Evolutionary conservation across 2,797 vertebrate genomes (phyloP).

Genomic region (Oreochromis grahami): DNA sequence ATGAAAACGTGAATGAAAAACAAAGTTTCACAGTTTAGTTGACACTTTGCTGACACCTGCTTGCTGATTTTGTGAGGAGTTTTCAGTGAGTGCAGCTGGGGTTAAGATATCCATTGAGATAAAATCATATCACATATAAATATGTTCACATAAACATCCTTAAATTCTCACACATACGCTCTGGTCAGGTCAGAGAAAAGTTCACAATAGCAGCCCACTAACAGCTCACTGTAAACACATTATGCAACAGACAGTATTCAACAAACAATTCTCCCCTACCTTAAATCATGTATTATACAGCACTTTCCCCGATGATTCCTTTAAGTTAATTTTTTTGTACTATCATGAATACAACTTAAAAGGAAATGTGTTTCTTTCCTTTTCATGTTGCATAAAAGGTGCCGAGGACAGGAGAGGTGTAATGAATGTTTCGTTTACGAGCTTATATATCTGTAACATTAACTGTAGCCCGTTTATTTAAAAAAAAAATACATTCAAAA

Average conservation of each 20-base stretch:
- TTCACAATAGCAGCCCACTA: neutral
- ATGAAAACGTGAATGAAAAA: neutral
- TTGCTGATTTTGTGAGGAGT: neutral
- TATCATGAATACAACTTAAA: neutral
- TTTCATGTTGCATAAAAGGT: neutral
- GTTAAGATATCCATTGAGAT: neutral
- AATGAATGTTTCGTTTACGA: neutral
- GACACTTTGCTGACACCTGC: neutral
- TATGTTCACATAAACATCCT: neutral
- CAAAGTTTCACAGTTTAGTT: neutral
- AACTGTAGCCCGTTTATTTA: neutral
- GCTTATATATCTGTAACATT: neutral
- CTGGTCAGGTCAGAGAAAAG: neutral
- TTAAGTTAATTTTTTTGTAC: neutral
- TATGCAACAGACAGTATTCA: constrained; percentile 10
- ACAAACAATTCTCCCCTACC: neutral
- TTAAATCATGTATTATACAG: neutral
- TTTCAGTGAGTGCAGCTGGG: too few species aligned
- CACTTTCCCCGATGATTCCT: neutral
- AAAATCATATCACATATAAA: neutral
- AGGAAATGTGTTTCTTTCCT: neutral
- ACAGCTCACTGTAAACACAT: neutral
- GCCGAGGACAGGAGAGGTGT: neutral
- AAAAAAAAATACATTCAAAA: neutral
- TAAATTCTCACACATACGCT: neutral